Evolutionary conservation across 2,113 vertebrate genomes (phyloP).

Genomic region (Grantiella picta): DNA sequence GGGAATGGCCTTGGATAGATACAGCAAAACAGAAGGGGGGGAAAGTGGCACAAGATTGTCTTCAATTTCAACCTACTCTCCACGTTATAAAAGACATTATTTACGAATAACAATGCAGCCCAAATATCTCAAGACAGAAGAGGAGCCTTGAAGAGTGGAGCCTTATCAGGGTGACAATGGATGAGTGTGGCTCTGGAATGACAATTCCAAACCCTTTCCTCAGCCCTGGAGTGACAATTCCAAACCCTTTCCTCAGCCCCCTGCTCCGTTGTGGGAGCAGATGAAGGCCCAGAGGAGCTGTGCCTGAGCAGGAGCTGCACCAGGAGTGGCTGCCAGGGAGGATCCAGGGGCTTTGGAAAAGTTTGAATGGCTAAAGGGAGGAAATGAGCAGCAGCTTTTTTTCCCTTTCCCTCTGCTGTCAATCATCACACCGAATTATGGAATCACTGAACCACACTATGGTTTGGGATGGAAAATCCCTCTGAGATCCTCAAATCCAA

Average conservation of each 20-base stretch:
- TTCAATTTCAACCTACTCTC: not conserved
- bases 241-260: not conserved
- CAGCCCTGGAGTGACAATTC: too few species aligned
- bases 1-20: not conserved
- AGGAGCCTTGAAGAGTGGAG: not conserved
- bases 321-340: too few species aligned
- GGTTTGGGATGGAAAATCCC: not conserved
- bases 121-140: not conserved
- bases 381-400: not conserved
- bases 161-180: not conserved
- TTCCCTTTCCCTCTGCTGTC: not conserved
- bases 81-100: not conserved
- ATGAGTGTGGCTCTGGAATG: not conserved
- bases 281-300: not conserved
- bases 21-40: not conserved
- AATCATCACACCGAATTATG: accelerated
- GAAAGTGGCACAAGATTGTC: not conserved
- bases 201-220: not conserved
- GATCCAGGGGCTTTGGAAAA: too few species aligned
- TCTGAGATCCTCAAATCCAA: not conserved
- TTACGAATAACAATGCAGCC: not conserved
- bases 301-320: not conserved
- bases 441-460: not conserved
- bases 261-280: not conserved
- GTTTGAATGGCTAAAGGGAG: too few species aligned